A percentile compares a stretch with the other conserved stretches of the same genome.
Conservation (phyloP, 2,113 vertebrate species). For the Psittacula cyanocephala region DNA sequence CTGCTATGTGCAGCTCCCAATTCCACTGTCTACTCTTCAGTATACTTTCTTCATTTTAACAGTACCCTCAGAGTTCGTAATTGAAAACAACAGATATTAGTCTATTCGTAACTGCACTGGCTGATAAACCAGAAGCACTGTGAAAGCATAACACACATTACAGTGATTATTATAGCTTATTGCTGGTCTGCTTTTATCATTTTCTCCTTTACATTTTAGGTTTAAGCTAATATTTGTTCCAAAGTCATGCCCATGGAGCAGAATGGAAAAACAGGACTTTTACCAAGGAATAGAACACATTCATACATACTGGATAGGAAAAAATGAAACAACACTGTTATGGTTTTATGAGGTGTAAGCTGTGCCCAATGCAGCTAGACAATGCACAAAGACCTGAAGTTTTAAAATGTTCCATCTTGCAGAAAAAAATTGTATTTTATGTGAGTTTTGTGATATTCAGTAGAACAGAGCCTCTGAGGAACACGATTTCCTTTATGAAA, state of each 20-base stretch:
- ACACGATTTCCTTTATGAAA: constrained; percentile 6
- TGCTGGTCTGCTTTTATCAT: background rate
- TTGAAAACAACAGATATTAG: background rate
- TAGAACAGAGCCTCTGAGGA: constrained; percentile 12
- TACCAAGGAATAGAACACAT: background rate
- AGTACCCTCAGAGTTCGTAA: background rate
- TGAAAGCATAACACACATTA: constrained; percentile 3
- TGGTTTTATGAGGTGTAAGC: constrained; percentile 24
- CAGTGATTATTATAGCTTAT: background rate
- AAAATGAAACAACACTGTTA: constrained; percentile 3
- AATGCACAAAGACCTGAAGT: background rate
- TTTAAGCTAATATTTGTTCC: constrained; percentile 25
- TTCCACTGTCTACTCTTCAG: background rate
- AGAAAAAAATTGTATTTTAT: background rate
- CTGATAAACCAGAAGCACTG: background rate
- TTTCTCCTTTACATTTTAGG: background rate
- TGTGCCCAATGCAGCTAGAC: background rate
- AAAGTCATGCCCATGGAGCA: background rate
- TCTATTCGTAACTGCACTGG: background rate
- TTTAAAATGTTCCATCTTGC: background rate
- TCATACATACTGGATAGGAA: background rate
- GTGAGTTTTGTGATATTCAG: background rate
- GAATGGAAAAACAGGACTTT: constrained; percentile 38
- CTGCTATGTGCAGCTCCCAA: background rate
- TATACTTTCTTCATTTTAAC: background rate